Evolutionary conservation across 2,113 vertebrate species (phyloP), one percentile per base, ranked within the genome.

Genomic region (Synchiropus splendidus): DNA sequence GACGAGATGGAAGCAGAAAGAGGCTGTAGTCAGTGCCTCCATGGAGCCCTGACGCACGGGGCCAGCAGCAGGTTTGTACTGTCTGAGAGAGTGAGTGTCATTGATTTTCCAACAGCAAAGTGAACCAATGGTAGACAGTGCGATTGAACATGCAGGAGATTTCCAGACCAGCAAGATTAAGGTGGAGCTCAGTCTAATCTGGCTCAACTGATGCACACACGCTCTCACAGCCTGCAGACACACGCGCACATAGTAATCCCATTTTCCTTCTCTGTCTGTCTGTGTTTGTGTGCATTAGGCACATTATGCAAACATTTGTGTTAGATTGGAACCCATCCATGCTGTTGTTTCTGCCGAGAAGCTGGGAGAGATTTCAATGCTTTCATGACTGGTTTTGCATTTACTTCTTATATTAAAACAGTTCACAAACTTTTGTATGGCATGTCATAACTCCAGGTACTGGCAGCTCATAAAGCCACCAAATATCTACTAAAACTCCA

Each of bases 171-270:
- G 50, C 2, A 33, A 55, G 62, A 61, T 51, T 50, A 54, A 48
- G 47, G 37, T 51, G 70, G 62, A 41, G 68, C 63, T 71, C 67
- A 60, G 56, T 69, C 40, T 81, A 81, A 81, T 78, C 78, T 73
- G 78, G 75, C 73, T 81, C 65, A 79, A 60, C 67, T 77, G 79
- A 77, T 70, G 73, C 73, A 78, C 62, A 54, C 48, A 50, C 48
- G 64, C 67, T 49, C n/a, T 33, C 40, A 42, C 21, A 14, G 54
- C 46, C 60, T 70, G 44, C 61, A 76, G 56, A 67, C 67, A 51
- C n/a, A 45, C 40, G 27, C 21, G n/a, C 52, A 58, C 54, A 30
- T 42, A 18, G 27, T 80, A 80, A 80, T 78, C 75, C 57, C 53
- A 59, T 74, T 72, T 66, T 60, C 32, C 18, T 49, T 6, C 36